These are phyloP conservation scores for Coleophora deauratella DNA, from an alignment of 2,888 invertebrate genomes.

Conservation along the genomic window DNA sequence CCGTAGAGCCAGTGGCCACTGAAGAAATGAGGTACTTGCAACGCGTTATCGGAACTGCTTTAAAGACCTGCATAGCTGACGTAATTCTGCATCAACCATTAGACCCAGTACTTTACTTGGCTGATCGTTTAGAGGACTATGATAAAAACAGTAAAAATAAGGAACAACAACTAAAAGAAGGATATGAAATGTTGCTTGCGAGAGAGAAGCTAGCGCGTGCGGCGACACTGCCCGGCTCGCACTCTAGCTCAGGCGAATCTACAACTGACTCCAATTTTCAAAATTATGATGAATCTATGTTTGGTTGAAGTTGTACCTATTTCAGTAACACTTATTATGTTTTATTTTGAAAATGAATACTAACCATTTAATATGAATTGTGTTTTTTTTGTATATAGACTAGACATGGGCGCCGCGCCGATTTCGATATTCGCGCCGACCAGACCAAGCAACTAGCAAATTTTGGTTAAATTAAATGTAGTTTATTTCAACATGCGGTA, in stretches of 20 bases:
- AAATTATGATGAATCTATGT: no score
- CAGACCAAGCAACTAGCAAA: no score
- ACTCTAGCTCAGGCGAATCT: neutral
- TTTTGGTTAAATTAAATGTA: no score
- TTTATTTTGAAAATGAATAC: no score
- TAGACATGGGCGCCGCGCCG: no score
- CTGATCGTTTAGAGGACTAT: conserved; percentile 26
- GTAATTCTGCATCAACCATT: conserved; percentile 31
- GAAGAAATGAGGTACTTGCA: conserved; percentile 29
- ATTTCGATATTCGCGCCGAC: no score
- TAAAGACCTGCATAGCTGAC: conserved; percentile 31
- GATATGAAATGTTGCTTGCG: no score
- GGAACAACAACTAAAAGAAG: neutral
- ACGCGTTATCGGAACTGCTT: conserved; percentile 23
- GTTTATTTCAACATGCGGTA: no score
- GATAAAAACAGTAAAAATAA: conserved; percentile 10
- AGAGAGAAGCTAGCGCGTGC: neutral
- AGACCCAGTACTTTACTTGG: conserved; percentile 32
- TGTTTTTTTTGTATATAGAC: no score
- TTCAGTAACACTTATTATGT: no score
- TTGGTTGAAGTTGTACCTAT: no score
- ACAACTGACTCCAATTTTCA: conserved; percentile 1
- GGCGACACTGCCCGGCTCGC: neutral
- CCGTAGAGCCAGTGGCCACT: conserved; percentile 17
- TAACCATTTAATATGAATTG: no score